phyloP scores from a whole-genome alignment of 2,797 vertebrate species.

The Argya squamiceps region DNA sequence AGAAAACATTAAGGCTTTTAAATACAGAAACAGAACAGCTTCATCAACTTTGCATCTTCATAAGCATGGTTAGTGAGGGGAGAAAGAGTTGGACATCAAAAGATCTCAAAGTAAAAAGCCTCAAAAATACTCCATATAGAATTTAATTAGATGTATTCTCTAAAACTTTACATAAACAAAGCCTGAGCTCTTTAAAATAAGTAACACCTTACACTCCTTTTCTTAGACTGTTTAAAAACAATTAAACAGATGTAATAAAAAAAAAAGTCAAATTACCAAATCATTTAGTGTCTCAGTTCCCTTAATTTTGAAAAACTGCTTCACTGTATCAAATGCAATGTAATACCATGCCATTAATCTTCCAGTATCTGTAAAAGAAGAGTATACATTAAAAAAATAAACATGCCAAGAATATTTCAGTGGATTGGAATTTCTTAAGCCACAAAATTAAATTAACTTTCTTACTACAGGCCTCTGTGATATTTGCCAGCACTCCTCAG shows the following conservation, averaged over 20 bases:
- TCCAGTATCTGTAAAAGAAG: conserved; percentile 85
- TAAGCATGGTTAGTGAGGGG: not conserved
- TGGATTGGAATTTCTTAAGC: not conserved
- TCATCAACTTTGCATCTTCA: not conserved
- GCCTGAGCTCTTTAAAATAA: not conserved
- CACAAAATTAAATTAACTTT: not conserved
- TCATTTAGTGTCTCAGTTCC: conserved; percentile 91
- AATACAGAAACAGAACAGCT: not conserved
- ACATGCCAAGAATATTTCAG: not conserved
- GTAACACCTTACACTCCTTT: not conserved
- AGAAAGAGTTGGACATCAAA: not conserved
- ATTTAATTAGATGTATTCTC: not conserved
- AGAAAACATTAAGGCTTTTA: not conserved
- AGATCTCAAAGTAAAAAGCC: not conserved
- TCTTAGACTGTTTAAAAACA: not conserved
- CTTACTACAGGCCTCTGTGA: not conserved
- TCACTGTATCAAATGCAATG: conserved; percentile 95
- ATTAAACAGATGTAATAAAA: not conserved
- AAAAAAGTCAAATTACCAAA: conserved; percentile 81
- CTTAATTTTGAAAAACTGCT: conserved; percentile 84
- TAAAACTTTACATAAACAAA: not conserved
- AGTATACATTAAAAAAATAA: conserved; percentile 23
- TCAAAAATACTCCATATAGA: not conserved
- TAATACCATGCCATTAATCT: conserved; percentile 94
- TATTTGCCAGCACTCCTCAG: not conserved